Evolutionary conservation across 2,797 vertebrate species (phyloP), one percentile per base, ranked within the genome.

Genomic region (Lagorchestes hirsutus): DNA sequence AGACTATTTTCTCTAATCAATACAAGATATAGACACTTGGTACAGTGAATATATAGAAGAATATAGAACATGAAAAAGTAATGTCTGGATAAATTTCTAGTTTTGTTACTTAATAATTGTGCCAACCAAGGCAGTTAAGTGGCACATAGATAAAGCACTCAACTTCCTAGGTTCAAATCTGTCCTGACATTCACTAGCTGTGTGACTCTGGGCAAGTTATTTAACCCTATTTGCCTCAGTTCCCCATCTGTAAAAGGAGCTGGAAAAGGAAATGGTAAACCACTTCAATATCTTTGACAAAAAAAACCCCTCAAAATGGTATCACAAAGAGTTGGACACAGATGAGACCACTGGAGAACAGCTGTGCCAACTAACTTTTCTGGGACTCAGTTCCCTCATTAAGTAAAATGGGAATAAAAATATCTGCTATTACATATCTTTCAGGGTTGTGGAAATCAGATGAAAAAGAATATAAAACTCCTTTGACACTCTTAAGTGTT

Each of bases 171-270:
- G 14, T 52, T 59, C 28, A 5, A 27, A 5, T 27, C 2, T 9
- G 31, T 28, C 55, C n/a, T 12, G 40, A 0, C 0, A 12, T 1
- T 52, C 46, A 56, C 24, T 34, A 31, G 54, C 67, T 52, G 0
- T 9, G 46, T 0, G 87, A 13, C 2, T 14, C n/a, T 10, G n/a
- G 50, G 29, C 3, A 0, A 0, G n/a, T 11, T 1, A 1, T 9
- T 16, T 55, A 55, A 52, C 87, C 34, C 29, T 55, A 28, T 56
- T 87, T 28, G 24, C 5, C 59, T 52, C 0, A 0, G 0, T 34
- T 54, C 16, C 46, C 58, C 5, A 31, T 90, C 92, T 57, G 9
- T 27, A 10, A 46, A 31, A n/a, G 31, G 29, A 24, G 6, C 4
- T 62, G 31, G 31, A 34, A 14, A 62, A 62, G 59, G 31, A 34